Conservation (phyloP, 2,113 vertebrate species). For the Nymphicus hollandicus region DNA sequence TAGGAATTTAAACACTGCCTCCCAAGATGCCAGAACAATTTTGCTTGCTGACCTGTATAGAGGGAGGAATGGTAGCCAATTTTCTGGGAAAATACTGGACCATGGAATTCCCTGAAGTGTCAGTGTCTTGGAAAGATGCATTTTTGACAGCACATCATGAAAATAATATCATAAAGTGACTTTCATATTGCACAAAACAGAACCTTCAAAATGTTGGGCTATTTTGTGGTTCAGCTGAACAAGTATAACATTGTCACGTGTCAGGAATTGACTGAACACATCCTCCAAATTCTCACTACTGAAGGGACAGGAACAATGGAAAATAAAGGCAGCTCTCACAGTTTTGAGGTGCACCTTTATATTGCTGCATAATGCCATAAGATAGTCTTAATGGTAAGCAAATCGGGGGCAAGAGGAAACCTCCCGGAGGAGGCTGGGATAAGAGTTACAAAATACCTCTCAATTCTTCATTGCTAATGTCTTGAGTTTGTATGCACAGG, state of each 20-base stretch:
- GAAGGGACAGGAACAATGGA: background rate
- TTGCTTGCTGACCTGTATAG: background rate
- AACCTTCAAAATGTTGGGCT: background rate
- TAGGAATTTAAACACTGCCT: background rate
- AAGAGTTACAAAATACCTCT: background rate
- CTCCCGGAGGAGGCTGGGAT: background rate
- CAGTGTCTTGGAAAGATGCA: background rate
- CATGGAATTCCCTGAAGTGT: background rate
- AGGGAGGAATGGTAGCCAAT: background rate
- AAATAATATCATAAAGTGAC: background rate
- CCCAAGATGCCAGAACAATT: background rate
- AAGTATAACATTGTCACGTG: background rate
- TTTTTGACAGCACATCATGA: background rate
- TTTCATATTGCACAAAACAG: background rate
- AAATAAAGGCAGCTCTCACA: background rate
- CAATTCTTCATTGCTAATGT: background rate
- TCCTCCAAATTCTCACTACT: background rate
- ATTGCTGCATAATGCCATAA: fast-evolving
- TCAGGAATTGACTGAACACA: background rate
- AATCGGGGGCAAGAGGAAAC: background rate
- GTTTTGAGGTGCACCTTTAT: background rate
- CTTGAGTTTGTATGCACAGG: background rate
- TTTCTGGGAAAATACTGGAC: background rate
- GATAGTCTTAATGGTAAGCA: background rate
- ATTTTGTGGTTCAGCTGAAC: background rate